These are phyloP conservation scores for Emydura subglobosa DNA, from an alignment of 2,113 vertebrate species.

Conservation along the genomic window DNA sequence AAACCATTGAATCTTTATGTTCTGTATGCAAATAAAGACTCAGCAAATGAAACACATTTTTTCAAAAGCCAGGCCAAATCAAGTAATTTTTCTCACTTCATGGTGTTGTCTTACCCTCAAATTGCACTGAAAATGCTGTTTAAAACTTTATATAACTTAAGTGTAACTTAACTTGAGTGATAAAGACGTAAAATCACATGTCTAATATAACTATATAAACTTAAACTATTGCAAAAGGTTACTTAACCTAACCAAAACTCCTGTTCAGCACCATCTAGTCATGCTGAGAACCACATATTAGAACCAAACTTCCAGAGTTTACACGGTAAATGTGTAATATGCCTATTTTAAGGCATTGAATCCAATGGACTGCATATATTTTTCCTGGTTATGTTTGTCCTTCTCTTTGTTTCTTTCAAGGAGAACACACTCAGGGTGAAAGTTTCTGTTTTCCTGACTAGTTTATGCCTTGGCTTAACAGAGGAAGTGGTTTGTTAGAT, in stretches of 20 bases:
- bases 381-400: neutral
- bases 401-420: neutral
- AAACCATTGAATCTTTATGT: neutral
- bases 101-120: neutral
- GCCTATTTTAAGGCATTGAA: neutral
- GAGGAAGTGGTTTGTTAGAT: neutral
- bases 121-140: neutral
- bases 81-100: neutral
- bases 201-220: neutral
- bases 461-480: neutral
- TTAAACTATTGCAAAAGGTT: neutral
- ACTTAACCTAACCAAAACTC: neutral
- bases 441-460: neutral
- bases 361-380: neutral
- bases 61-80: neutral
- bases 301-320: neutral
- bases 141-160: neutral
- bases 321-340: neutral
- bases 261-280: neutral
- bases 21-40: neutral
- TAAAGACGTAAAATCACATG: neutral
- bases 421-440: neutral
- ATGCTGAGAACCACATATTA: rapidly evolving
- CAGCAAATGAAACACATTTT: neutral
- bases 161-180: neutral